Conservation (phyloP, 2,113 vertebrate species). For the Scomber colias region DNA sequence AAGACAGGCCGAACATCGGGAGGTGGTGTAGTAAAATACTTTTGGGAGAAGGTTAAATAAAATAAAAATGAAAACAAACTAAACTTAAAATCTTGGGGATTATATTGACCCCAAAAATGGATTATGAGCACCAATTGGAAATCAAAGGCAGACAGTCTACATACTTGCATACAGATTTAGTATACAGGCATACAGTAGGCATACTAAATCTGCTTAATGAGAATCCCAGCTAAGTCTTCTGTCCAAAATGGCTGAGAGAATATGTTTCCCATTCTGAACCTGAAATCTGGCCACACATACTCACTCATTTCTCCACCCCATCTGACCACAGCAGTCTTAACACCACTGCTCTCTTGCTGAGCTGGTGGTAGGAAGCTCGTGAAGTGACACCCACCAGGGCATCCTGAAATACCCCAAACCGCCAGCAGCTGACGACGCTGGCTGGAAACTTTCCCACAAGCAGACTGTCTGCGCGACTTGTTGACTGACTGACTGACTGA, state of each 20-base stretch:
- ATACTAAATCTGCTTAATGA: constrained; percentile 3
- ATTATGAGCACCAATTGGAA: constrained; percentile 1
- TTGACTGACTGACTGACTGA: not conserved
- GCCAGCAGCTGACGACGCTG: constrained; percentile 53
- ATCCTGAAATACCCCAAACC: constrained; percentile 78
- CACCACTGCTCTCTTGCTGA: constrained; percentile 34
- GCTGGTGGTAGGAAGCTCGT: constrained; percentile 61
- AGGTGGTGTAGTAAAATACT: no score
- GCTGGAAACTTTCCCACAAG: constrained; percentile 58
- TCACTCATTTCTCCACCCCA: constrained; percentile 41
- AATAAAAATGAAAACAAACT: no score
- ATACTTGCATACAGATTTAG: no score
- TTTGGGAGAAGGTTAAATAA: no score
- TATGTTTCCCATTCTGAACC: constrained; percentile 36
- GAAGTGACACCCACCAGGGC: constrained; percentile 72
- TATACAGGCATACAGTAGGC: not conserved
- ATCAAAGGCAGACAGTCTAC: not conserved
- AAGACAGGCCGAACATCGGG: no score
- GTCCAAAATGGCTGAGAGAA: constrained; percentile 30
- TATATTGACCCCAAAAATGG: not conserved
- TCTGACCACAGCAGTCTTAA: constrained; percentile 65
- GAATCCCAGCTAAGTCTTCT: constrained; percentile 34
- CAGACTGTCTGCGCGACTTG: not conserved
- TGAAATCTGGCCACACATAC: constrained; percentile 22
- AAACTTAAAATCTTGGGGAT: no score